A percentile compares a stretch with the other conserved stretches of the same genome.
phyloP scores from a whole-genome alignment of 2,888 invertebrate genomes.

The Venusia cambrica region DNA sequence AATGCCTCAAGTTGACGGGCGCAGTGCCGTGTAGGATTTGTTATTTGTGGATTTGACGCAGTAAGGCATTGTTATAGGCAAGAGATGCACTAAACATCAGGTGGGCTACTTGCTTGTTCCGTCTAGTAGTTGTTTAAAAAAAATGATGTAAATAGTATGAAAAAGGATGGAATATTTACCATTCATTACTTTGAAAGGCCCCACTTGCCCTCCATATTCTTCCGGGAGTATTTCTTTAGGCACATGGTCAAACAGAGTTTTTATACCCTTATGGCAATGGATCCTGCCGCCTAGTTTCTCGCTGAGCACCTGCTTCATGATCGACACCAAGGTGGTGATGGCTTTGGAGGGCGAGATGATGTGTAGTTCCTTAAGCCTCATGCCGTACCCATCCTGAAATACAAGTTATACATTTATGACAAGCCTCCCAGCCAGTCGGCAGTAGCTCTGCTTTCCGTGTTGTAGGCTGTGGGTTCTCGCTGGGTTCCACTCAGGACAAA shows the following conservation, averaged over 20 bases:
- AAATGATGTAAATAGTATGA: background rate
- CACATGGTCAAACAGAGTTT: conserved; percentile 37
- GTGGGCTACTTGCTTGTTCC: too few species aligned
- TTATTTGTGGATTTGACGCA: too few species aligned
- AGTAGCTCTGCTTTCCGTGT: too few species aligned
- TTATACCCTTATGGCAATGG: conserved; percentile 37
- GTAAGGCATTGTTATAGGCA: too few species aligned
- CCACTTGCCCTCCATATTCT: conserved; percentile 55
- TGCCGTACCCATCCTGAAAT: conserved; percentile 56
- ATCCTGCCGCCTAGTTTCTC: conserved; percentile 46
- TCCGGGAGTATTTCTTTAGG: conserved; percentile 45
- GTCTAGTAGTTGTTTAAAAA: too few species aligned
- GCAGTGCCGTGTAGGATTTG: too few species aligned
- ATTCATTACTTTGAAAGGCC: conserved; percentile 34
- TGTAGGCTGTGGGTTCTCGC: too few species aligned
- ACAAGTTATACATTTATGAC: too few species aligned
- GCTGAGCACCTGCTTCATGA: conserved; percentile 48
- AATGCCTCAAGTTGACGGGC: too few species aligned
- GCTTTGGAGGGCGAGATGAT: conserved; percentile 46
- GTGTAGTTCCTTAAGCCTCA: conserved; percentile 51
- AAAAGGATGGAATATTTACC: conserved; percentile 37
- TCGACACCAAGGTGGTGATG: conserved; percentile 37
- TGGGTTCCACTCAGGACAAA: too few species aligned
- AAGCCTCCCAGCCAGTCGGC: too few species aligned
- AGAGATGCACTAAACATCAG: too few species aligned